Conservation (phyloP, 64 coral and sea anemone genomes). For the Stichodactyla helianthus region DNA sequence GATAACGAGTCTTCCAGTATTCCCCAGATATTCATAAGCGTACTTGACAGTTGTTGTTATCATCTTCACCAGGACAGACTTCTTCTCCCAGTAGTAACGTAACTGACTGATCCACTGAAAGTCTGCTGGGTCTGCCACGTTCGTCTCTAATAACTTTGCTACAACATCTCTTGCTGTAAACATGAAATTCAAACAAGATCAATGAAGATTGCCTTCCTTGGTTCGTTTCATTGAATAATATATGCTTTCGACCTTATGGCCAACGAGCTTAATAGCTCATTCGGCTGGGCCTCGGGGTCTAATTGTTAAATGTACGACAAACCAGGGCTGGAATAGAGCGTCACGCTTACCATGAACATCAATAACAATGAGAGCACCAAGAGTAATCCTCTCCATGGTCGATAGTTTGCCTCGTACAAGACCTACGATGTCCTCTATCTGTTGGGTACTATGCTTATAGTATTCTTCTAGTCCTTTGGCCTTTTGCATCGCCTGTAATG, state of each 20-base stretch:
- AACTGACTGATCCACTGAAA: conserved; percentile 98
- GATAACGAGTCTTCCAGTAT: conserved; percentile 89
- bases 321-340: too few species aligned
- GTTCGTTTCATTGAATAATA: too few species aligned
- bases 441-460: conserved; percentile 76
- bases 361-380: conserved; percentile 90
- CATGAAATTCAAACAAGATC: not conserved
- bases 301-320: too few species aligned
- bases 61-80: conserved; percentile 80
- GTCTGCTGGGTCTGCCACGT: conserved; percentile 65
- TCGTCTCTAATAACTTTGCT: conserved; percentile 63
- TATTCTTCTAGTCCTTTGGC: conserved; percentile 63
- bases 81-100: conserved; percentile 88
- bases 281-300: too few species aligned
- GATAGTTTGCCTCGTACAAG: conserved; percentile 85
- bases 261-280: too few species aligned
- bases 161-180: conserved; percentile 84
- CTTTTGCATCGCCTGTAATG: conserved; percentile 66
- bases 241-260: too few species aligned
- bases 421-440: conserved; percentile 92
- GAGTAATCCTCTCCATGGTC: conserved; percentile 76
- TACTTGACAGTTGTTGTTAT: conserved; percentile 90
- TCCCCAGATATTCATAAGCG: conserved; percentile 93
- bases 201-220: not conserved
- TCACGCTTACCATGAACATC: conserved; percentile 80